These are phyloP conservation scores for Tubiluchus corallicola DNA, from an alignment of 2,888 invertebrate genomes.

Conservation along the genomic window DNA sequence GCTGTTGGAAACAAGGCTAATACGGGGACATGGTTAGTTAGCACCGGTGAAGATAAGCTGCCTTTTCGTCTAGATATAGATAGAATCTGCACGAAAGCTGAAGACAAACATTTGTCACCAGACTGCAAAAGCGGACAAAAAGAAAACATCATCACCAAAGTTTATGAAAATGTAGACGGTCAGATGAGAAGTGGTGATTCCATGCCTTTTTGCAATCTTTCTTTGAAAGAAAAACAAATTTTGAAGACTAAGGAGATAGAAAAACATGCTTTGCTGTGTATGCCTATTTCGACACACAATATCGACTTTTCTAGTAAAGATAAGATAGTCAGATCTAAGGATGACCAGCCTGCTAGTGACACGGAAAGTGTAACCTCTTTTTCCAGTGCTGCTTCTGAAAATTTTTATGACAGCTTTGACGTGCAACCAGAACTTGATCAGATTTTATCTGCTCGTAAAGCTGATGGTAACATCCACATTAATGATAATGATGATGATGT, in stretches of 20 bases:
- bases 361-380: constrained; percentile 1
- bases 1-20: no score
- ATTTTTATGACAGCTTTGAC: not conserved
- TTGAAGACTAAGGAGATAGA: no score
- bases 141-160: not conserved
- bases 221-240: no score
- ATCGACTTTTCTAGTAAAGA: not conserved
- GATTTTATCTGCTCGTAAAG: no score
- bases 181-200: not conserved
- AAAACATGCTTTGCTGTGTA: not conserved
- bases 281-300: not conserved
- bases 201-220: no score
- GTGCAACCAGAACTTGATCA: no score
- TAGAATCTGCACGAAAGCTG: no score
- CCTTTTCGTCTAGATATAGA: no score
- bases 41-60: not conserved
- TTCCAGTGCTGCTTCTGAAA: not conserved
- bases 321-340: not conserved
- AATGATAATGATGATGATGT: no score
- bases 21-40: not conserved
- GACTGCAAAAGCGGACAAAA: no score
- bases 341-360: not conserved
- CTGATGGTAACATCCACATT: no score
- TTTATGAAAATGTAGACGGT: not conserved
- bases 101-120: no score